Base-by-base conservation (phyloP, 2,113 vertebrate genomes). In the Hypomesus transpacificus region DNA sequence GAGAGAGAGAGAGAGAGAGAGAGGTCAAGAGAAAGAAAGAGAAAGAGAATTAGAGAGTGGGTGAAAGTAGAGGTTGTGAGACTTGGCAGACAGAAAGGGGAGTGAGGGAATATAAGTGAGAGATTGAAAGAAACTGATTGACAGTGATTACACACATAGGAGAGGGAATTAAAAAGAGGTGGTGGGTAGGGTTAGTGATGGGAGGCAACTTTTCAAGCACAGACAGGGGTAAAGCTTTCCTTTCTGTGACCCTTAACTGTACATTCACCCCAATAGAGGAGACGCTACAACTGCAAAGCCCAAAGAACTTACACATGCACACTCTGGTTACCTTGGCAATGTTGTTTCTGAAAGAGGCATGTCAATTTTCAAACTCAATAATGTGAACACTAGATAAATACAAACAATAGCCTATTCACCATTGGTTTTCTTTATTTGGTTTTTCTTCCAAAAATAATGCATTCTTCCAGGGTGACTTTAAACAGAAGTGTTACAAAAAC, bases 401-500 rank as follows among this genome's bases (percentile, higher is more conserved):
- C 74, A 73, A 31, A 74, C 58, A 63, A 90, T 46, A 46, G 39
- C 94, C 91, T 94, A 95, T 74, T 92, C 92, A 89, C 86, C 87
- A 90, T 90, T 91, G 24, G 22, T 7, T n/a, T 56, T 71, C 62
- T 73, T 63, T 80, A 77, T 92, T 68, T 26, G 76, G 34, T 24
- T 70, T 67, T 92, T 85, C 90, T 84, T 85, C 89, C 85, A 74
- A 88, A 93, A 92, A 91, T 90, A 89, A 93, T 91, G 92, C 87
- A 93, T 94, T 92, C 89, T 90, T 68, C 54, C 85, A 86, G 84
- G 68, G 81, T 86, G 86, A 91, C 93, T 93, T 94, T 93, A 95
- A 94, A 94, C 86, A 68, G 76, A 28, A 26, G 62, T 18, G 82
- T 88, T 88, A 94, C 93, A 95, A 87, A 87, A 94, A 94, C 93